Evolutionary conservation across 1,140 invertebrate species (phyloP), one percentile per base, ranked within the genome.

Genomic region (Drosophila biarmipes): DNA sequence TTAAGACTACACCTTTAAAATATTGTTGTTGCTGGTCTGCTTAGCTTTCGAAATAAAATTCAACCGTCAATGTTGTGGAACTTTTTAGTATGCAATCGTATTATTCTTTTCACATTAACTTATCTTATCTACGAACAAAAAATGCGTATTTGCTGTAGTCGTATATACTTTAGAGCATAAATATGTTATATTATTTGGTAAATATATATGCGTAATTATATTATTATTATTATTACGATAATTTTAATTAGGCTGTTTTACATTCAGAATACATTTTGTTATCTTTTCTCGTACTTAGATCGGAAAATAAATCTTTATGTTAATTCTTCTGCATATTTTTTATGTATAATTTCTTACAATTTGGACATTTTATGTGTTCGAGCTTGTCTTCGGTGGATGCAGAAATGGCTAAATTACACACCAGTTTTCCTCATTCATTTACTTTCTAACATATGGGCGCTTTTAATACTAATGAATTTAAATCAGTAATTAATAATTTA

Each of bases 401-500:
- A 55, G 34, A 55, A 51, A 69, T 55, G 49, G 62, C 66, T 51
- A 57, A 57, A 61, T 59, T 61, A 37, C 42, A 29, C 31, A 64
- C 46, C 56, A 12, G 34, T 64, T 66, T 49, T 48, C 5, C 55
- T n/a, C n/a, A n/a, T n/a, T n/a, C n/a, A n/a, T 62, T 58, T n/a
- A 11, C 12, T 53, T 73, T 57, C 42, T 58, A 62, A 57, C 24
- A 62, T 56, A 31, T 59, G 58, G 73, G 52, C 54, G 45, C 72
- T 73, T 54, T 42, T 66, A 42, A 43, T 45, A 66, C 75, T 81
- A 62, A 73, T 82, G 63, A 64, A 75, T 79, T 82, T 80, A 90
- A 90, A 85, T 80, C 77, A 72, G 90, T 73, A 77, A 69, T 77
- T 89, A 81, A 84, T 90, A 78, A 86, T 90, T 90, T 76, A 86